Evolutionary conservation across 2,797 vertebrate species (phyloP), one percentile per base, ranked within the genome.

Genomic region (Falco peregrinus): DNA sequence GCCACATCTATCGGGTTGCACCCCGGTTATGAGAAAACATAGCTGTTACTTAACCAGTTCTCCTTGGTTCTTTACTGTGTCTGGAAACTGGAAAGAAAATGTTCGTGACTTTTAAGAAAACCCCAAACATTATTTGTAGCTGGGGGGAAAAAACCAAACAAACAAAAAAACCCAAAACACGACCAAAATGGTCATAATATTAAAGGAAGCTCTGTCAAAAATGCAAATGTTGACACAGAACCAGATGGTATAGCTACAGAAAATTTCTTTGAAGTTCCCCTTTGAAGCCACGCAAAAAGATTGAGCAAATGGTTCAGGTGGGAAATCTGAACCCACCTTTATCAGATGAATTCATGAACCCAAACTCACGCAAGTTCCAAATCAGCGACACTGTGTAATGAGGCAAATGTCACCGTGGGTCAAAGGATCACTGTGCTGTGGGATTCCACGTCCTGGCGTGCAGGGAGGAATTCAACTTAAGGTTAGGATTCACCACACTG

Each of bases 291-390:
- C 39, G 70, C 3, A 18, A 80, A 85, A 80, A 93, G 81, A 82
- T 65, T 87, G 54, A 90, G 63, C 18, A 82, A 89, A 79, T 68
- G 69, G 56, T 61, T 91, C 84, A 88, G 85, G 81, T 56, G 69
- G 86, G 82, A 88, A 88, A 84, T 93, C 79, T 31, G 73, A 95
- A 59, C 45, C 60, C 76, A 70, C 59, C 28, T 91, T 93, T 85
- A 85, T 64, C 69, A 70, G 75, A 9, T 89, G 81, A 94, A 80
- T 91, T 93, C 81, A 78, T 86, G 63, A 93, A 74, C 47, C 14
- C 50, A 82, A 76, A 76, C 6, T 56, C 0, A 0, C 56, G 68
- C 48, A 77, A 77, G 37, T 88, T 87, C 73, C 65, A 84, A 29
- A 67, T 93, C 64, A 89, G 47, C 0, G 0, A 77, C 56, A 76